Evolutionary conservation across 2,113 vertebrate species (phyloP).

Genomic region (Urocynchramus pylzowi): DNA sequence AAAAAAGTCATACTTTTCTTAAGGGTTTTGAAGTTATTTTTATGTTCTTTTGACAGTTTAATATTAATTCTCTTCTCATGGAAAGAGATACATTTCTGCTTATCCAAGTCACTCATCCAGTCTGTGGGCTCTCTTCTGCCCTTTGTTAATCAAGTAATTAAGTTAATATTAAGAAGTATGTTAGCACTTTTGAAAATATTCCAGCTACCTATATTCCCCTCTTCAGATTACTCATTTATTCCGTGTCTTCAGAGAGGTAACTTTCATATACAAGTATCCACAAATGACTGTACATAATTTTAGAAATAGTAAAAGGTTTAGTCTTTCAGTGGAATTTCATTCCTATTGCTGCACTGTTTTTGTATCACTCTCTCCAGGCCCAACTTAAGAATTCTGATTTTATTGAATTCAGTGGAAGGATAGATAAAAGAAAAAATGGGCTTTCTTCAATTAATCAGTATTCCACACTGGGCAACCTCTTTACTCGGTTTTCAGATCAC

Average conservation of each 20-base stretch:
- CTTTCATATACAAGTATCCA: neutral
- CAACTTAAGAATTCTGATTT: neutral
- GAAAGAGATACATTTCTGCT: constrained; percentile 63
- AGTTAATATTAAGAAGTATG: neutral
- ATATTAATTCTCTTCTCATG: constrained; percentile 25
- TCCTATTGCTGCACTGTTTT: neutral
- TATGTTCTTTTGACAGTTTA: constrained; percentile 21
- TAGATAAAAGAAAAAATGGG: constrained; percentile 1
- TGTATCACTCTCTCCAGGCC: neutral
- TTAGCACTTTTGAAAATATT: neutral
- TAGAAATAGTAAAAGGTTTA: constrained; percentile 23
- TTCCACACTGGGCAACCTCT: constrained; percentile 14
- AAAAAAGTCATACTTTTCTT: neutral
- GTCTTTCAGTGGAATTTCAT: constrained; percentile 24
- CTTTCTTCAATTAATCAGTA: constrained; percentile 2
- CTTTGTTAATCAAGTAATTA: constrained; percentile 29
- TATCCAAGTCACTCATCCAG: constrained; percentile 66
- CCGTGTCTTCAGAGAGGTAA: constrained; percentile 4
- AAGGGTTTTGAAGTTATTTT: neutral
- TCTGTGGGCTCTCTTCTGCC: constrained; percentile 42
- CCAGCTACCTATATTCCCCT: constrained; percentile 59
- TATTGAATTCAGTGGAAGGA: neutral
- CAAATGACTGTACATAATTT: neutral
- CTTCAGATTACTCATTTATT: constrained; percentile 67
- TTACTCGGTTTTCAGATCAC: constrained; percentile 42